These are phyloP conservation scores for Caerostris extrusa DNA, from an alignment of 1,140 invertebrate genomes.

Conservation along the genomic window DNA sequence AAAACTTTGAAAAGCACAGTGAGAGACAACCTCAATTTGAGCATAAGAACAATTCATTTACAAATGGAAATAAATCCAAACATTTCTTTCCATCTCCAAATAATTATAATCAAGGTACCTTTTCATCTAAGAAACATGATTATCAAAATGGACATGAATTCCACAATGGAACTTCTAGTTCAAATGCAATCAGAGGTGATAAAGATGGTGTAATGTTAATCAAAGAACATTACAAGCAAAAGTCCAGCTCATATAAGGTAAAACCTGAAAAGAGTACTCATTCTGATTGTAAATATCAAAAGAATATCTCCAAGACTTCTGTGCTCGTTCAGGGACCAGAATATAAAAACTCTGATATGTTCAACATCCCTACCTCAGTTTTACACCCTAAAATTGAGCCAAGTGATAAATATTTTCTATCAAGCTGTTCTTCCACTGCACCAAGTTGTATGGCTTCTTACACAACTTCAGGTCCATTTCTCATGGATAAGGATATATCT, in stretches of 20 bases:
- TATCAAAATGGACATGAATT: not conserved
- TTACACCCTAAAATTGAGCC: slow-evolving; percentile 66
- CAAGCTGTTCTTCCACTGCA: slow-evolving; percentile 67
- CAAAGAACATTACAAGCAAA: slow-evolving; percentile 55
- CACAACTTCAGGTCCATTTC: slow-evolving; percentile 52
- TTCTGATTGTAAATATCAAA: slow-evolving; percentile 71
- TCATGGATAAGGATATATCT: slow-evolving; percentile 38
- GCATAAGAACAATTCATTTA: not conserved
- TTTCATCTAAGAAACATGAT: slow-evolving; percentile 43
- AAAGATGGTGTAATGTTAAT: slow-evolving; percentile 27
- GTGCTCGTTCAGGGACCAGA: not conserved
- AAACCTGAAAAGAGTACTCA: slow-evolving; percentile 59
- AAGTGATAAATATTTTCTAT: slow-evolving; percentile 73
- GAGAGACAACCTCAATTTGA: slow-evolving; percentile 42
- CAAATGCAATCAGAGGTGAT: not conserved
- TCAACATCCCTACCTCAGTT: slow-evolving; percentile 75
- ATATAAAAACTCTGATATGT: slow-evolving; percentile 56
- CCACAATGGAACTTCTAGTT: not conserved
- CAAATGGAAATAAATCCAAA: slow-evolving; percentile 33
- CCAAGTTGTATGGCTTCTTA: slow-evolving; percentile 61
- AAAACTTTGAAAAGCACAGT: slow-evolving; percentile 53
- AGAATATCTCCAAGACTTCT: slow-evolving; percentile 33
- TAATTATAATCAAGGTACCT: not conserved
- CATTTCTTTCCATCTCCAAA: slow-evolving; percentile 34
- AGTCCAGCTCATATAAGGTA: slow-evolving; percentile 36